Evolutionary conservation across 64 coral and sea anemone species (phyloP), one percentile per base, ranked within the genome.

Genomic region (Platygyra sinensis): DNA sequence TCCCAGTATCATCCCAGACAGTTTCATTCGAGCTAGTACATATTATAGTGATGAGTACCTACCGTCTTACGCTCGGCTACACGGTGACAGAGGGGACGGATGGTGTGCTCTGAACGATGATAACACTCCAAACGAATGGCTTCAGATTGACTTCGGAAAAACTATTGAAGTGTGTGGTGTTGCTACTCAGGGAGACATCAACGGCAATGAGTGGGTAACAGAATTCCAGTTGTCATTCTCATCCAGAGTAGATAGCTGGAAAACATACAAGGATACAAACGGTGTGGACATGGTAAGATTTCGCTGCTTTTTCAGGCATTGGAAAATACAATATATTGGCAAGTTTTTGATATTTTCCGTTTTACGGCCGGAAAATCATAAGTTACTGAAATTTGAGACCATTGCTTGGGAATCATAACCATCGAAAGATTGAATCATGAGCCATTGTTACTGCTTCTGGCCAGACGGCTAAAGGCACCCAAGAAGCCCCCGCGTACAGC

Each of bases 121-220:
- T 17, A 10, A 8, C 14, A 64, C 18, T 19, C 19, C 52, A 1
- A 12, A 60, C 15, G 84, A 77, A 4, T 88, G 86, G 86, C 72
- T 88, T n/a, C 86, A 88, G 38, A 30, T 88, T 4, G 75, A 88
- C 60, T 38, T 88, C 9, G 72, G 72, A 19, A 60, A 76, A 76
- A 15, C 22, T 15, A 18, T 60, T 62, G 13, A 75, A 60, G 30
- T 88, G 52, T 88, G 72, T 25, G 86, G 51, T 32, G 14, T 88
- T 17, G 73, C 72, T 25, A 76, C 73, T 28, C 86, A 88, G 36
- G 86, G 86, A 8, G 52, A 77, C 24, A 10, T 18, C 36, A 63
- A 22, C 62, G 36, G 33, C 30, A 18, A 38, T 39, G 54, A 63
- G 15, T 61, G 52, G 16, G 46, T 54, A 4, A 76, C 22, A n/a